These are phyloP conservation scores for Atta texana DNA, from an alignment of 1,140 invertebrate genomes.

Conservation along the genomic window DNA sequence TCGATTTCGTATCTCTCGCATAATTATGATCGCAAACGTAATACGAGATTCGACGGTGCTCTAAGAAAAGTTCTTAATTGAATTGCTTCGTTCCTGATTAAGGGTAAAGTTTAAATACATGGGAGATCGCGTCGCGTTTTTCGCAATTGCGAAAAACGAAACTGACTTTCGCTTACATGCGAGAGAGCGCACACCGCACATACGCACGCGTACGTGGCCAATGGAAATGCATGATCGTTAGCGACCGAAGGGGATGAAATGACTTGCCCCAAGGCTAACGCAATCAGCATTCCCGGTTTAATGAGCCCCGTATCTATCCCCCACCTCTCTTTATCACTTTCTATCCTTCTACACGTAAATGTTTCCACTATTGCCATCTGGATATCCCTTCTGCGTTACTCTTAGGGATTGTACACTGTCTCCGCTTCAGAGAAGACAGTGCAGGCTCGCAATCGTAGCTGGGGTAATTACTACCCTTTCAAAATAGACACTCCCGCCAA, in stretches of 20 bases:
- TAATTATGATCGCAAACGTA: slow-evolving; percentile 26
- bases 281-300: slow-evolving; percentile 82
- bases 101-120: slow-evolving; percentile 15
- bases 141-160: slow-evolving; percentile 41
- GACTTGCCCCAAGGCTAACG: slow-evolving; percentile 77
- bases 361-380: slow-evolving; percentile 16
- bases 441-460: slow-evolving; percentile 35
- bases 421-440: slow-evolving; percentile 27
- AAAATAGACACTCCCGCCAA: slow-evolving; percentile 57
- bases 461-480: slow-evolving; percentile 71
- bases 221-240: slow-evolving; percentile 76
- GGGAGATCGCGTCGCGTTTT: slow-evolving; percentile 43
- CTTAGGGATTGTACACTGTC: slow-evolving; percentile 40
- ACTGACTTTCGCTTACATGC: slow-evolving; percentile 2
- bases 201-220: slow-evolving; percentile 56
- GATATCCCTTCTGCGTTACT: slow-evolving; percentile 32
- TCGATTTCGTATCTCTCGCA: background rate
- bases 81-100: slow-evolving; percentile 51
- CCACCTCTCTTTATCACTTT: slow-evolving; percentile 62
- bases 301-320: slow-evolving; percentile 78
- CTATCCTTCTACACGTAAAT: slow-evolving; percentile 46
- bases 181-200: background rate
- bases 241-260: slow-evolving; percentile 68
- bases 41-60: slow-evolving; percentile 32
- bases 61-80: slow-evolving; percentile 43